Percentiles rank a stretch among this genome's conserved stretches.
Conservation (phyloP, 1,140 invertebrate species). For the Bursaphelenchus mucronatus region DNA sequence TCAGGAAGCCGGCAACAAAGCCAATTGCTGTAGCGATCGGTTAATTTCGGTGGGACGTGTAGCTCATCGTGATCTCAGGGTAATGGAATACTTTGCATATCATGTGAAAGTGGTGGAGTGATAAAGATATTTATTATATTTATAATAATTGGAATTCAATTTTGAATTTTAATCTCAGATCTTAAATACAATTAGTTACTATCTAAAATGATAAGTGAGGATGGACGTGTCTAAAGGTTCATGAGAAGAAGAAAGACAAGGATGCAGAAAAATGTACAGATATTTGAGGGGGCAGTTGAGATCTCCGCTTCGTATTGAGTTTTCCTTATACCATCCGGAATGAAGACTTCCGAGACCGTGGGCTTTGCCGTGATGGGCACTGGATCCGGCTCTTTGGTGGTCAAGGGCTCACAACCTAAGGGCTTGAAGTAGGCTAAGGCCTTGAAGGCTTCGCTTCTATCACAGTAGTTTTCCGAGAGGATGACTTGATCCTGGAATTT, state of each 20-base stretch:
- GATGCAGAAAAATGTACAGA: conserved; percentile 10
- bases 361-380: neutral
- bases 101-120: conserved; percentile 27
- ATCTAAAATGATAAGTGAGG: conserved; percentile 4
- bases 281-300: conserved; percentile 5
- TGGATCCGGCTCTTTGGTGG: conserved; percentile 5
- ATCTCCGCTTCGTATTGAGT: neutral
- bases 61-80: conserved; percentile 28
- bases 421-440: conserved; percentile 47
- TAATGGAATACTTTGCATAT: conserved; percentile 29
- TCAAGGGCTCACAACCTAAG: conserved; percentile 22
- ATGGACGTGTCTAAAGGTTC: conserved; percentile 1
- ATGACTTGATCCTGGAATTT: conserved; percentile 28
- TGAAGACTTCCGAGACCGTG: conserved; percentile 7
- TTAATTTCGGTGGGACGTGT: conserved; percentile 25
- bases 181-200: neutral
- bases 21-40: conserved; percentile 27
- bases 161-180: conserved; percentile 5
- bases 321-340: neutral
- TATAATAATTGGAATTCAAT: neutral
- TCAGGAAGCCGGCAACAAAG: conserved; percentile 20
- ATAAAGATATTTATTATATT: neutral
- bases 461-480: conserved; percentile 49
- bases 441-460: conserved; percentile 45
- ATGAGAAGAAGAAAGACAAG: conserved; percentile 8